Conservation (phyloP, 1,140 invertebrate genomes). For the Ephestia elutella region DNA sequence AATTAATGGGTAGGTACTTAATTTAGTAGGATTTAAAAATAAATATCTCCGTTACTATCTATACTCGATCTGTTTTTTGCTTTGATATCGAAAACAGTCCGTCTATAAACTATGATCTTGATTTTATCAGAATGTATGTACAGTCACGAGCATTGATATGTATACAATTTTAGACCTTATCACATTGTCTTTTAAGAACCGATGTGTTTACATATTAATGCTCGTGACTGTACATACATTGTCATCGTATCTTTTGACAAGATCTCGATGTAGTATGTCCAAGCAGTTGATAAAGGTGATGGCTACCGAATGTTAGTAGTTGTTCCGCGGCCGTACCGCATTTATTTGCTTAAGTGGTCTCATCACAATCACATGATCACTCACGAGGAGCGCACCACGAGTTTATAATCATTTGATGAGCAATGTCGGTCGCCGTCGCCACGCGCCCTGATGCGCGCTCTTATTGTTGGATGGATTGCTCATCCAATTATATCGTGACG, state of each 20-base stretch:
- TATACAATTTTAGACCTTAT: too few species aligned
- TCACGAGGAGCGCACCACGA: slow-evolving; percentile 62
- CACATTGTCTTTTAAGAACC: too few species aligned
- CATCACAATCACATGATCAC: slow-evolving; percentile 67
- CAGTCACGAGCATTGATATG: too few species aligned
- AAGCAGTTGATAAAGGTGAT: not conserved
- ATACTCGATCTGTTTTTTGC: too few species aligned
- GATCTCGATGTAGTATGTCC: slow-evolving; percentile 16
- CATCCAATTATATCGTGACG: slow-evolving; percentile 33
- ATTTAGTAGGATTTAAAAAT: too few species aligned
- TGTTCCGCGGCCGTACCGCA: slow-evolving; percentile 35
- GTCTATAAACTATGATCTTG: too few species aligned
- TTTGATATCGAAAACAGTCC: too few species aligned
- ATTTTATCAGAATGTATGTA: not conserved
- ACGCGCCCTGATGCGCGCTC: slow-evolving; percentile 39
- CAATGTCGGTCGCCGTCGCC: slow-evolving; percentile 28
- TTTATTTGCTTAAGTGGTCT: slow-evolving; percentile 70
- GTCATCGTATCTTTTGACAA: slow-evolving; percentile 3
- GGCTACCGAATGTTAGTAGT: slow-evolving; percentile 36
- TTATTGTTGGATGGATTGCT: slow-evolving; percentile 48
- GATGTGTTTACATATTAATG: too few species aligned
- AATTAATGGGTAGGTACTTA: too few species aligned
- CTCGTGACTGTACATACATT: too few species aligned
- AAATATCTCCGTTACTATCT: too few species aligned
- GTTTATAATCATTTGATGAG: slow-evolving; percentile 52